Evolutionary conservation across 2,888 invertebrate genomes (phyloP).

Genomic region (Archips xylosteana): DNA sequence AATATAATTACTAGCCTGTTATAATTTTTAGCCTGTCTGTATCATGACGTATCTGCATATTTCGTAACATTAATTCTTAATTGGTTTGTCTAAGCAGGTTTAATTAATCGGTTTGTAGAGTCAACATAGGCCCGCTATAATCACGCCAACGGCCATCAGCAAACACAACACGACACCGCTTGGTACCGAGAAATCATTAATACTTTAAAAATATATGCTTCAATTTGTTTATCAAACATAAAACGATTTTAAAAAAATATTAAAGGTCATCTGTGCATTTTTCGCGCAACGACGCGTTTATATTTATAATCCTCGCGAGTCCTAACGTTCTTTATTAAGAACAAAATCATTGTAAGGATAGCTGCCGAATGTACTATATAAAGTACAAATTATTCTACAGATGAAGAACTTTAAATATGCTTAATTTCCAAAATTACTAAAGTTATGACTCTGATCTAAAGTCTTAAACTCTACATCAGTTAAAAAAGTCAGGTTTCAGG

Average conservation of each 20-base stretch:
- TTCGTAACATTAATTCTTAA: constrained; percentile 12
- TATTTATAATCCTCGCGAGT: too few relatives aligned
- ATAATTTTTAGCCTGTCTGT: too few relatives aligned
- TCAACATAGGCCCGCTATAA: constrained; percentile 14
- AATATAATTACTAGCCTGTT: too few relatives aligned
- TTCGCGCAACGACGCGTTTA: not conserved
- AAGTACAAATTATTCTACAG: too few relatives aligned
- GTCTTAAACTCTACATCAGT: too few relatives aligned
- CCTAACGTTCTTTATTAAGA: too few relatives aligned
- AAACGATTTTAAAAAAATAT: not conserved
- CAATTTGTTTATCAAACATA: not conserved
- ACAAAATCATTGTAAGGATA: too few relatives aligned
- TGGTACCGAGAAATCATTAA: constrained; percentile 17
- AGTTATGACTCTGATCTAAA: too few relatives aligned
- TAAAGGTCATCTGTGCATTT: not conserved
- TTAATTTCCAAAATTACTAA: too few relatives aligned
- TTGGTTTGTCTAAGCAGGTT: constrained; percentile 3
- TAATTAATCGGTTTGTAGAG: constrained; percentile 4
- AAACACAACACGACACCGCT: constrained; percentile 8
- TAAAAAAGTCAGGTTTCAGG: too few relatives aligned
- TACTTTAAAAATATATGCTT: constrained; percentile 5
- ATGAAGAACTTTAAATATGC: too few relatives aligned
- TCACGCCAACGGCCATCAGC: constrained; percentile 5
- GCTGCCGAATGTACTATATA: too few relatives aligned
- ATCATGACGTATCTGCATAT: not conserved